A percentile compares a stretch with the other conserved stretches of the same genome.
phyloP scores from a whole-genome alignment of 2,888 invertebrate genomes.

The Imbricaverruca yamaguchii region DNA sequence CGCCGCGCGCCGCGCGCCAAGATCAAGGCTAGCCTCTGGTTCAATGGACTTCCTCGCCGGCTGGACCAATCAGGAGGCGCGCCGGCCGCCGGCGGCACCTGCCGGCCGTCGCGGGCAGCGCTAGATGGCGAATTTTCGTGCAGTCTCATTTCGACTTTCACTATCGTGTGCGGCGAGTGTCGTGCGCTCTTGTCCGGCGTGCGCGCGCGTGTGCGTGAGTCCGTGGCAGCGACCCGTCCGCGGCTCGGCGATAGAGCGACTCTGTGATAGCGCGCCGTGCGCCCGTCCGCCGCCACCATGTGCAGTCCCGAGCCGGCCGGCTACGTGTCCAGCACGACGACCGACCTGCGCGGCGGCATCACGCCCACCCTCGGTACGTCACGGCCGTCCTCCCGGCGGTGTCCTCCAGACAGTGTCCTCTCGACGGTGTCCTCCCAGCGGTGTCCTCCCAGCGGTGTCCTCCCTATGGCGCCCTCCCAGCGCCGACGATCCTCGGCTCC shows the following conservation, averaged over 20 bases:
- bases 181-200: background rate
- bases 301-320: slow-evolving; percentile 12
- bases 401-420: too few relatives aligned
- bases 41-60: slow-evolving; percentile 17
- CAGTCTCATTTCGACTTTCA: slow-evolving; percentile 19
- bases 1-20: background rate
- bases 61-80: background rate
- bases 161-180: background rate
- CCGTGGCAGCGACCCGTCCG: background rate
- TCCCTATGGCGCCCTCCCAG: too few relatives aligned
- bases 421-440: too few relatives aligned
- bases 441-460: too few relatives aligned
- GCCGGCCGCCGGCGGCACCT: slow-evolving; percentile 5
- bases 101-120: background rate
- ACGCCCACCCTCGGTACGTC: background rate
- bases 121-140: slow-evolving; percentile 14
- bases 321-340: slow-evolving; percentile 12
- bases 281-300: background rate
- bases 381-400: too few relatives aligned
- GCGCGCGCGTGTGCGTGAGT: background rate
- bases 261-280: background rate
- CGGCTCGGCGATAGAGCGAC: background rate
- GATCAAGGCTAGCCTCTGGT: slow-evolving; percentile 16
- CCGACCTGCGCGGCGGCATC: background rate
- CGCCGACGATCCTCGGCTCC: background rate